Conservation (phyloP, 2,888 invertebrate species). For the Dilophus febrilis region DNA sequence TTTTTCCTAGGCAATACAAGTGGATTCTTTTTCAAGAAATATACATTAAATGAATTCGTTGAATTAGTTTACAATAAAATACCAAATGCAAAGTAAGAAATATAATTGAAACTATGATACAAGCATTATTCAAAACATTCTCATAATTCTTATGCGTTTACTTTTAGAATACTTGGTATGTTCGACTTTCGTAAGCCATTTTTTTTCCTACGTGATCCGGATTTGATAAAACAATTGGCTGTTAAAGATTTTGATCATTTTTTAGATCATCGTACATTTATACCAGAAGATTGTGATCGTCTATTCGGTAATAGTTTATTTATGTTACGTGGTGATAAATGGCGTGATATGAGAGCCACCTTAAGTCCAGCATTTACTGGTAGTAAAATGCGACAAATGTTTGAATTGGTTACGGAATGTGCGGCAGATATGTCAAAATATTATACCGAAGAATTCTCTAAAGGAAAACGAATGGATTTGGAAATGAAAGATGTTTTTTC, state of each 20-base stretch:
- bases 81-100: conserved; percentile 2
- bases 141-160: too few species aligned
- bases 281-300: conserved; percentile 28
- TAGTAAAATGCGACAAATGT: conserved; percentile 32
- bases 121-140: too few species aligned
- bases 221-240: too few species aligned
- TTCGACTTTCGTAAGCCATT: too few species aligned
- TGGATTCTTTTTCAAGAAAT: not conserved
- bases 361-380: conserved; percentile 32
- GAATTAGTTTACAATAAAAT: not conserved
- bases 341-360: conserved; percentile 31
- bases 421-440: conserved; percentile 9
- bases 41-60: not conserved
- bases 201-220: too few species aligned
- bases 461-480: conserved; percentile 8
- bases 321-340: conserved; percentile 28
- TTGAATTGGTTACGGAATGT: conserved; percentile 25
- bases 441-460: not conserved
- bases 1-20: not conserved
- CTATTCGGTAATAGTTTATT: conserved; percentile 34
- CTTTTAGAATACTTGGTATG: too few species aligned
- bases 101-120: too few species aligned
- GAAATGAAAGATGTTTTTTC: conserved; percentile 27
- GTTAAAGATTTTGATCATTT: conserved; percentile 20
- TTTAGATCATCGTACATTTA: conserved; percentile 30